Base-by-base conservation (phyloP, 2,888 invertebrate species). In the Eledone cirrhosa region DNA sequence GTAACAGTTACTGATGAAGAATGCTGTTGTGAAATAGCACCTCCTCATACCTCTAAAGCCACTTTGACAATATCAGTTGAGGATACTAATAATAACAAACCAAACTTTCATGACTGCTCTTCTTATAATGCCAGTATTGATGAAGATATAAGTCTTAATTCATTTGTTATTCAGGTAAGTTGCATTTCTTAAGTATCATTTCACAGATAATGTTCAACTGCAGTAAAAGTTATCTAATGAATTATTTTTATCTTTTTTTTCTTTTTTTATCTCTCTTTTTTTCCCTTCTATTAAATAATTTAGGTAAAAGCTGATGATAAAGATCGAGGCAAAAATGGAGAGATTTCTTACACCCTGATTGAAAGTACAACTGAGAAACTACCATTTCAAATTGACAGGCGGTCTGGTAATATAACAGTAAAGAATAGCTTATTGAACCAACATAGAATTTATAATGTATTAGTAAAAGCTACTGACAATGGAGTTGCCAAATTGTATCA, bases 1-100 rank as follows among this genome's bases (percentile, higher is more conserved):
- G 97, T 99, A 14, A 97, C 98, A 0, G 99, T 99, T 2, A 94
- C 96, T 92, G 99, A 99, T 89, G 99, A 99, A 90, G 99, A 99
- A 0, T 95, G 96, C 1, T 99, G 99, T 90, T 99, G 99, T 90
- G 95, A 94, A 22, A 95, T 96, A 83, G 96, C 96, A 4, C 78
- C 79, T 16, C 95, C 95, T 0, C 97, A 97, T 89, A 97, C 97
- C 0, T 97, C 96, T 76, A 97, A 97, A 0, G 97, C 97, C 13
- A 96, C 97, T 1, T 97, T 98, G 0, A 96, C 97, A 0, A 97
- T 98, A 0, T 97, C 97, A 90, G 97, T 98, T 82, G 97, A 97
- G 0, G 98, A 98, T 87, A 97, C 98, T 29, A 98, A 98, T 90
- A 98, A 98, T 89, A 98, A 98, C 90, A 98, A 98, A 88, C 98